Conservation (phyloP, 2,888 invertebrate species). For the Stenchaetothrips biformis region DNA sequence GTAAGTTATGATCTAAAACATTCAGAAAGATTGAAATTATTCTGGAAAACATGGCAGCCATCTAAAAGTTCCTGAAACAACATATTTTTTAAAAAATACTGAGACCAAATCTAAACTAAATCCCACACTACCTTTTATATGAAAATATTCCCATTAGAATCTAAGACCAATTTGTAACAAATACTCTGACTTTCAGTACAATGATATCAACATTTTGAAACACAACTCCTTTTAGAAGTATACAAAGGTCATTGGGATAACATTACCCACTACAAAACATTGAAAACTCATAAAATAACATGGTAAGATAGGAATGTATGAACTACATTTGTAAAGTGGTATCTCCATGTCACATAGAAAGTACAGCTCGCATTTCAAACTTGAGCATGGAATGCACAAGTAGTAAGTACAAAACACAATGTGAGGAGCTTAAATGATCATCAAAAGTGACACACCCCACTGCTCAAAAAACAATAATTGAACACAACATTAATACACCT, state of each 20-base stretch:
- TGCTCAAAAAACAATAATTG: neutral
- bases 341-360: neutral
- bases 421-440: neutral
- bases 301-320: neutral
- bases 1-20: neutral
- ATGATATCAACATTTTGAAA: no score
- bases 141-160: no score
- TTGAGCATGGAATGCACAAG: no score
- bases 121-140: no score
- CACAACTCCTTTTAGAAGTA: neutral
- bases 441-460: no score
- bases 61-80: neutral
- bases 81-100: neutral
- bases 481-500: neutral
- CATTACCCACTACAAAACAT: neutral
- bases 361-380: neutral
- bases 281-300: neutral
- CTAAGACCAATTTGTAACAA: no score
- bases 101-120: no score
- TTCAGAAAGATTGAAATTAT: neutral
- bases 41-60: neutral
- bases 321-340: neutral
- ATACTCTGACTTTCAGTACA: no score
- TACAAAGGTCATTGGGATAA: neutral
- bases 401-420: conserved; percentile 1